Base-by-base conservation (phyloP, 2,113 vertebrate genomes). In the Leptodactylus fuscus region DNA sequence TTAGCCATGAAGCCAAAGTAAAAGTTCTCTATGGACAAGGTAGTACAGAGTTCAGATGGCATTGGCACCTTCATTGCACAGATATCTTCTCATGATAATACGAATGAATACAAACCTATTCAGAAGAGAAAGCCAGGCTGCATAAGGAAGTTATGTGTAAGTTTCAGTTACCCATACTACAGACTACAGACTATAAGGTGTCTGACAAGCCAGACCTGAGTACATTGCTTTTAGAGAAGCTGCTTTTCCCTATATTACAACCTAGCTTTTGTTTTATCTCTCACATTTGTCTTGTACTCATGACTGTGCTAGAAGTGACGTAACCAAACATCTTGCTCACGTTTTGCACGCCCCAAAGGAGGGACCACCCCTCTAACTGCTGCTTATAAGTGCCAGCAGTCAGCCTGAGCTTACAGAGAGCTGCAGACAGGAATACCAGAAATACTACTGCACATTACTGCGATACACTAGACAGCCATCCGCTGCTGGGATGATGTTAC, bases 401-500 rank as follows among this genome's bases (percentile, higher is more conserved):
- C n/a, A 48, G 41, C 8, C 12, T 18, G 73, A 16, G 4, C 16
- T 4, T 0, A 58, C 76, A 79, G 20, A 38, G 34, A 79, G 29
- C 51, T 55, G 34, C 34, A 79, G 27, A 15, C 24, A 0, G 16
- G 20, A 34, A 38, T 8, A 55, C 41, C 22, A 4, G 16, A 18
- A 27, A 18, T 13, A 3, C 44, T 51, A 8, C 73, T n/a, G 9
- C 41, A 32, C 16, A 18, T 20, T 51, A 0, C 65, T 49, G 48
- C 41, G 18, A 18, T 27, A 48, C 22, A 27, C n/a, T 16, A 48
- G 0, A 5, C 2, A n/a, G 20, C 18, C 69, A 48, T 22, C 34
- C 12, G 8, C 55, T 9, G 18, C 55, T 27, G 67, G 34, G 85
- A 88, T 93, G 92, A 60, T 91, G 3, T 0, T 81, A 38, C 36